phyloP scores from a whole-genome alignment of 2,797 vertebrate species.

The Peromyscus nudipes region DNA sequence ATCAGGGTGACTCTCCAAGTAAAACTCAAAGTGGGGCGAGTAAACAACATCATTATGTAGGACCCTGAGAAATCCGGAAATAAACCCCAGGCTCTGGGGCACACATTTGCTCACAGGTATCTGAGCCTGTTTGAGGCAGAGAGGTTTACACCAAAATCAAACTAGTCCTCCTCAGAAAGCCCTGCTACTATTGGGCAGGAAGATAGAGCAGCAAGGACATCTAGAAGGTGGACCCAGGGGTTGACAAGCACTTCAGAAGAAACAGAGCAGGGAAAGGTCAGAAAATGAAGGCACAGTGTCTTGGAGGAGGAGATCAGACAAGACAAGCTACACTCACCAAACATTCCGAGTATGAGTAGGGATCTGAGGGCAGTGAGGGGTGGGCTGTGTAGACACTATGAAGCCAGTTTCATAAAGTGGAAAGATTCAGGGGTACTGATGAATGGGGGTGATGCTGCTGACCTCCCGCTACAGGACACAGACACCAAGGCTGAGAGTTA shows the following conservation, averaged over 20 bases:
- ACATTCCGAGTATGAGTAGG: neutral
- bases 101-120: neutral
- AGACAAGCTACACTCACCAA: too few species aligned
- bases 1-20: too few species aligned
- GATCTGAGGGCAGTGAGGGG: neutral
- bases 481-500: too few species aligned
- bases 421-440: neutral
- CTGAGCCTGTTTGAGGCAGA: neutral
- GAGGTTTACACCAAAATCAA: too few species aligned
- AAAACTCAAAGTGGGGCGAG: too few species aligned
- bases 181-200: rapidly evolving
- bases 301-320: neutral
- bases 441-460: neutral
- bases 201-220: neutral
- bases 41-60: too few species aligned
- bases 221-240: neutral
- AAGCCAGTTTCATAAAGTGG: neutral
- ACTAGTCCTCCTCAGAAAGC: rapidly evolving
- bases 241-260: neutral
- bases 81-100: neutral
- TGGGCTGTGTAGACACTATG: neutral
- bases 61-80: too few species aligned
- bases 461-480: neutral
- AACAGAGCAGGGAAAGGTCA: neutral
- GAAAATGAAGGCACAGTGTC: neutral